These are phyloP conservation scores for Pemphigus obesinymphae DNA, from an alignment of 1,140 invertebrate species.

Conservation along the genomic window DNA sequence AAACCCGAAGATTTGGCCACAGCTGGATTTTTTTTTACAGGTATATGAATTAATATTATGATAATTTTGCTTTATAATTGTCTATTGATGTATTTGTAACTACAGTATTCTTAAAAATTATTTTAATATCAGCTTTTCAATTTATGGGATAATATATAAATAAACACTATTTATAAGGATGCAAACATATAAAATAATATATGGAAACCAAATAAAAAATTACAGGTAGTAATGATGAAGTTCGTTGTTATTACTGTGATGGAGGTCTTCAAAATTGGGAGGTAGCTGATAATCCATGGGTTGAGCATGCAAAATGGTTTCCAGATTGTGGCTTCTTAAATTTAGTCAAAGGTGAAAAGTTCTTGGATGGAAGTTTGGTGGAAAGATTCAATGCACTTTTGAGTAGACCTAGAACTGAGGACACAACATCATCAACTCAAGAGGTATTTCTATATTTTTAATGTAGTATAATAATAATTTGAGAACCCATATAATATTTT, in stretches of 20 bases:
- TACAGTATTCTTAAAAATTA: too few species aligned
- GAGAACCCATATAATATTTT: not conserved
- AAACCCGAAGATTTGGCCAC: conserved; percentile 62
- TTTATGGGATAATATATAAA: too few species aligned
- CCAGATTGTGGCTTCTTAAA: conserved; percentile 73
- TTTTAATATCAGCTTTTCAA: too few species aligned
- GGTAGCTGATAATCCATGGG: conserved; percentile 77
- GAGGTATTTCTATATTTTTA: not conserved
- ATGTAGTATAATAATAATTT: not conserved
- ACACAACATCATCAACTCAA: not conserved
- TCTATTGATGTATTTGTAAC: too few species aligned
- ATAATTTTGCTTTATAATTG: too few species aligned
- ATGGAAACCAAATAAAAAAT: not conserved
- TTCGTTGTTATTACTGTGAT: conserved; percentile 88
- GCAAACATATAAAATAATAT: not conserved
- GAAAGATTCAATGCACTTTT: conserved; percentile 34
- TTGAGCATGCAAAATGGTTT: conserved; percentile 87
- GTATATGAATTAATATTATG: conserved; percentile 52
- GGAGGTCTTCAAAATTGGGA: conserved; percentile 83
- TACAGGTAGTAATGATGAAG: conserved; percentile 62
- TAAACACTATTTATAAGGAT: not conserved
- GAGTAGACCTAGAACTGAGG: not conserved
- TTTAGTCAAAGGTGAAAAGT: conserved; percentile 73
- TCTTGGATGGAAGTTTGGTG: conserved; percentile 55
- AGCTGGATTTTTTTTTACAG: conserved; percentile 74